Evolutionary conservation across 1,140 invertebrate genomes (phyloP).

Genomic region (Eriosoma lanigerum): DNA sequence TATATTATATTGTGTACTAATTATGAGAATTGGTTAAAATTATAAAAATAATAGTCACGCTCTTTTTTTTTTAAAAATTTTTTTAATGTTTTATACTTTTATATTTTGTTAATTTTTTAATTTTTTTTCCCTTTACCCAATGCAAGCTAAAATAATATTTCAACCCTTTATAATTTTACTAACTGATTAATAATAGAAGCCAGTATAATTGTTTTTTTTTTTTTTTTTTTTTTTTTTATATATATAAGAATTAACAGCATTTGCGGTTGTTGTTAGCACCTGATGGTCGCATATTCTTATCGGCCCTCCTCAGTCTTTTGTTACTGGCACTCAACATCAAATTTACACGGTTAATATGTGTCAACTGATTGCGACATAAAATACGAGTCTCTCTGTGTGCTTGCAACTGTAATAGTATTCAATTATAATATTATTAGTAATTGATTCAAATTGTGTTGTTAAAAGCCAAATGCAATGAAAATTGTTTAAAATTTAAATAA

Average conservation of each 20-base stretch:
- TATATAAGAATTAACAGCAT: slow-evolving; percentile 63
- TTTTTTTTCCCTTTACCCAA: slow-evolving; percentile 43
- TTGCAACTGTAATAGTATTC: slow-evolving; percentile 51
- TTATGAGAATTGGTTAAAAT: slow-evolving; percentile 26
- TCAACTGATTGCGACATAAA: slow-evolving; percentile 64
- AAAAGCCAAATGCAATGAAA: too few relatives aligned
- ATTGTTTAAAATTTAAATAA: too few relatives aligned
- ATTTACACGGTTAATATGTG: slow-evolving; percentile 66
- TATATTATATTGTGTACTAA: slow-evolving; percentile 25
- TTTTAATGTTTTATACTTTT: slow-evolving; percentile 39
- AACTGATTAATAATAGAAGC: slow-evolving; percentile 45
- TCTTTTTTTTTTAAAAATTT: slow-evolving; percentile 30
- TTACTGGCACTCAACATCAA: slow-evolving; percentile 66
- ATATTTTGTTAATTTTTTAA: slow-evolving; percentile 34
- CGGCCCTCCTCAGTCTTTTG: slow-evolving; percentile 65
- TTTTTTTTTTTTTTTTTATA: too few relatives aligned
- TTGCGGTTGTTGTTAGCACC: slow-evolving; percentile 74
- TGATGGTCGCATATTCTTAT: slow-evolving; percentile 67
- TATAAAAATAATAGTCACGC: slow-evolving; percentile 31
- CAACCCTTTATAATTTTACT: slow-evolving; percentile 36
- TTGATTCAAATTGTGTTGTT: too few relatives aligned
- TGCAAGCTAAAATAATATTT: slow-evolving; percentile 40
- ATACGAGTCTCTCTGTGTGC: slow-evolving; percentile 59
- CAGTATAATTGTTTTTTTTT: slow-evolving; percentile 36
- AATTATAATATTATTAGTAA: too few relatives aligned